Percentiles rank a stretch among this genome's conserved stretches.
Evolutionary conservation across 2,797 vertebrate genomes (phyloP).

Genomic region (Petrocephalus sullivani): DNA sequence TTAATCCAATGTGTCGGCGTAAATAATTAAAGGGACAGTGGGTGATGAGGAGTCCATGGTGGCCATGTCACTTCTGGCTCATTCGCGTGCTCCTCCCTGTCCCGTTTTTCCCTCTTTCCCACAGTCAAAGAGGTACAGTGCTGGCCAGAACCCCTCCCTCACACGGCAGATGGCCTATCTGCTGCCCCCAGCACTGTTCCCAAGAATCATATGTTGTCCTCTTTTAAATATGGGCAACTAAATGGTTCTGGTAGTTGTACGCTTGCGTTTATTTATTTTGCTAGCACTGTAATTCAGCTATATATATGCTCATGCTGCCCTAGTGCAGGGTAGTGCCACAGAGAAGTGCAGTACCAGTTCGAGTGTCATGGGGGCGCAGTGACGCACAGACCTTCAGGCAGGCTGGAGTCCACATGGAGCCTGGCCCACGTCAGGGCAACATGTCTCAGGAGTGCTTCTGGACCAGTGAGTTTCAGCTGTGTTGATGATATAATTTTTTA

Average conservation of each 20-base stretch:
- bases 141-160: neutral
- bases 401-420: neutral
- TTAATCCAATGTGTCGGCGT: constrained; percentile 8
- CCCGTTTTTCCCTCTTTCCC: neutral
- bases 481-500: neutral
- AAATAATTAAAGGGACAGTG: neutral
- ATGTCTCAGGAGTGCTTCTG: neutral
- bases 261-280: neutral
- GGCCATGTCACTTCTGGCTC: neutral
- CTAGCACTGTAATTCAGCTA: neutral
- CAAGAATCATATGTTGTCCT: constrained; percentile 7
- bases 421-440: neutral
- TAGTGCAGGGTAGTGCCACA: neutral
- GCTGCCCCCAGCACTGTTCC: neutral
- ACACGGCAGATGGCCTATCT: neutral
- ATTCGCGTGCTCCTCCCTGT: neutral
- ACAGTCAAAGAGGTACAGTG: neutral
- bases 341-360: neutral
- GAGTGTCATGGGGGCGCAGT: neutral
- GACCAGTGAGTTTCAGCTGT: neutral
- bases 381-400: neutral
- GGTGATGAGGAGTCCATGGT: neutral
- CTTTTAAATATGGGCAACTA: neutral
- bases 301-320: neutral
- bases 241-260: neutral